Percentiles rank a stretch among this genome's conserved stretches.
phyloP scores from a whole-genome alignment of 1,140 invertebrate species.

The Eufriesea mexicana region DNA sequence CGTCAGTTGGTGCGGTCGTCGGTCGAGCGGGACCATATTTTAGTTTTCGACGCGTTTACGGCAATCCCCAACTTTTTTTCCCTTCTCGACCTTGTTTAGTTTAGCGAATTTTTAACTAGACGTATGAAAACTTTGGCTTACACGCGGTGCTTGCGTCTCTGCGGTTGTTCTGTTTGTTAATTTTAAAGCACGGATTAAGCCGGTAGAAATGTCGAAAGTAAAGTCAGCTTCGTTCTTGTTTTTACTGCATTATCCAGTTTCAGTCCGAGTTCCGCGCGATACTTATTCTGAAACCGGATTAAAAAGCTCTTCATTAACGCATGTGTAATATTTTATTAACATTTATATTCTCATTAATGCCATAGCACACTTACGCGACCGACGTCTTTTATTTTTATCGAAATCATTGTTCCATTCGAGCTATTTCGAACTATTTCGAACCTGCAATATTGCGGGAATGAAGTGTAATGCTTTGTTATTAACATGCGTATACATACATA shows the following conservation, averaged over 20 bases:
- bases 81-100: not conserved
- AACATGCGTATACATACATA: too few relatives aligned
- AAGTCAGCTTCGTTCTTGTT: not conserved
- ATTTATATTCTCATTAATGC: not conserved
- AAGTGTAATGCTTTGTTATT: not conserved
- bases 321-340: not conserved
- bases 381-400: too few relatives aligned
- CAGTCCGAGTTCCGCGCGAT: not conserved
- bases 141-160: too few relatives aligned
- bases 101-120: constrained; percentile 14
- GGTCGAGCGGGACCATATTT: not conserved
- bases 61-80: not conserved
- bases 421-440: too few relatives aligned
- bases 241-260: not conserved
- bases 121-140: not conserved
- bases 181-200: constrained; percentile 22
- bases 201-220: constrained; percentile 9
- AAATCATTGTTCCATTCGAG: too few relatives aligned
- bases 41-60: constrained; percentile 3
- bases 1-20: not conserved
- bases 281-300: not conserved
- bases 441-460: too few relatives aligned
- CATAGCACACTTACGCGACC: not conserved
- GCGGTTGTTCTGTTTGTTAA: constrained; percentile 2
- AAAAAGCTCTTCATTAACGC: not conserved